Percentiles rank a stretch among this genome's conserved stretches.
Evolutionary conservation across 2,888 invertebrate genomes (phyloP).

Genomic region (Sesia bembeciformis): DNA sequence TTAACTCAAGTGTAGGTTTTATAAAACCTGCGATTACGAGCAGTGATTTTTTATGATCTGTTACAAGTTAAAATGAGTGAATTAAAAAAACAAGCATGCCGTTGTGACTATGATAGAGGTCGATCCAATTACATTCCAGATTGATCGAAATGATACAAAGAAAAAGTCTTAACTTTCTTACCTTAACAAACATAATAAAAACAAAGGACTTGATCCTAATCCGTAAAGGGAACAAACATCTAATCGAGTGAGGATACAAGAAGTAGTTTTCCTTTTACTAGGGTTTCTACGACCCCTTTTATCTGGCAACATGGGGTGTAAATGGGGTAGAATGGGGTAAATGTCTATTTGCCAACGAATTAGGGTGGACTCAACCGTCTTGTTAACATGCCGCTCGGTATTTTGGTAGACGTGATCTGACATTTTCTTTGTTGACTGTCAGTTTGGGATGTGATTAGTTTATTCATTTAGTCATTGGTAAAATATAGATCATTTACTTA

Average conservation of each 20-base stretch:
- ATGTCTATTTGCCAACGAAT: not conserved
- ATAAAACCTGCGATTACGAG: too few species aligned
- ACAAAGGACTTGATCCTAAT: constrained; percentile 2
- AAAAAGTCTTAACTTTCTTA: too few species aligned
- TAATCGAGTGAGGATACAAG: constrained; percentile 50
- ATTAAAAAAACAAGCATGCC: too few species aligned
- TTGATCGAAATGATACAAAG: too few species aligned
- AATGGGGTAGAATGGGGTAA: constrained; percentile 24
- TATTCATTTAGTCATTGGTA: too few species aligned
- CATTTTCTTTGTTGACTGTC: not conserved
- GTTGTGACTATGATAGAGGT: too few species aligned
- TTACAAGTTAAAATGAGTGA: too few species aligned
- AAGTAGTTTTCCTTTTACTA: constrained; percentile 29
- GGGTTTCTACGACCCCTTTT: constrained; percentile 42
- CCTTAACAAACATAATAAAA: constrained; percentile 1
- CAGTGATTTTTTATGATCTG: too few species aligned
- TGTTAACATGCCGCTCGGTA: constrained; percentile 1
- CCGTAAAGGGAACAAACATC: constrained; percentile 17
- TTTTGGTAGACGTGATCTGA: not conserved
- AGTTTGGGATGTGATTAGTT: not conserved
- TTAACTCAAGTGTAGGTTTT: too few species aligned
- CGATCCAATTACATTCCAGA: too few species aligned
- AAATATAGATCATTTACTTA: too few species aligned
- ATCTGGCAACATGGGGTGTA: constrained; percentile 47
- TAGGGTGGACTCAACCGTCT: constrained; percentile 1